Evolutionary conservation across 1,140 invertebrate genomes (phyloP).

Genomic region (Drosophila jambulina): DNA sequence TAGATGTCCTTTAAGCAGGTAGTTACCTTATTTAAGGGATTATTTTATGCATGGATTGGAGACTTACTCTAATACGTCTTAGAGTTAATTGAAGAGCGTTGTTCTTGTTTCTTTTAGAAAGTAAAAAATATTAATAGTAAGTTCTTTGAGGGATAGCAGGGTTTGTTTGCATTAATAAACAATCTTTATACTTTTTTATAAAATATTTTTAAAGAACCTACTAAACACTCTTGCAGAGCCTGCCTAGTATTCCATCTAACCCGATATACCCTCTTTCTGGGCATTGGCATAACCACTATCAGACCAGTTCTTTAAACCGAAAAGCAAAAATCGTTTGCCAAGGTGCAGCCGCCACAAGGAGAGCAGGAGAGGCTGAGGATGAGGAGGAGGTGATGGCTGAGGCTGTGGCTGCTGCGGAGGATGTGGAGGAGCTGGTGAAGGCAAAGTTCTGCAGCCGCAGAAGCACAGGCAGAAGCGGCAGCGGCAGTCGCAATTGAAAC

Average conservation of each 20-base stretch:
- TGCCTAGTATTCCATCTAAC: constrained; percentile 2
- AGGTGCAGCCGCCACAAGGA: constrained; percentile 23
- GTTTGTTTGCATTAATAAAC: background rate
- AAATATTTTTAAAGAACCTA: background rate
- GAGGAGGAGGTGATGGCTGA: background rate
- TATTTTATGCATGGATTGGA: no score
- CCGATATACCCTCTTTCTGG: constrained; percentile 21
- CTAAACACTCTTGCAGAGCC: no score
- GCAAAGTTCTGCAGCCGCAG: constrained; percentile 48
- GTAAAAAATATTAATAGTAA: background rate
- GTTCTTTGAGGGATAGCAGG: background rate
- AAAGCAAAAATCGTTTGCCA: constrained; percentile 70
- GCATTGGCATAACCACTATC: constrained; percentile 40
- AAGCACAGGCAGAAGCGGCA: constrained; percentile 40
- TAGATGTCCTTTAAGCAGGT: background rate
- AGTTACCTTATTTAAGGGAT: background rate
- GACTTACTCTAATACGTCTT: background rate
- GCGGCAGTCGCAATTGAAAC: constrained; percentile 71
- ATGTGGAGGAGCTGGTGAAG: constrained; percentile 22
- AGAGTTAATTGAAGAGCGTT: background rate
- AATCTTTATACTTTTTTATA: background rate
- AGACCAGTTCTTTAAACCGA: constrained; percentile 77
- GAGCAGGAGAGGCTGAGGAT: constrained; percentile 5
- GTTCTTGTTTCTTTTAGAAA: no score
- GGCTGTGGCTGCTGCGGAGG: constrained; percentile 6